Conservation (phyloP, 2,888 invertebrate genomes). For the Caenorhabditis imperialis region DNA sequence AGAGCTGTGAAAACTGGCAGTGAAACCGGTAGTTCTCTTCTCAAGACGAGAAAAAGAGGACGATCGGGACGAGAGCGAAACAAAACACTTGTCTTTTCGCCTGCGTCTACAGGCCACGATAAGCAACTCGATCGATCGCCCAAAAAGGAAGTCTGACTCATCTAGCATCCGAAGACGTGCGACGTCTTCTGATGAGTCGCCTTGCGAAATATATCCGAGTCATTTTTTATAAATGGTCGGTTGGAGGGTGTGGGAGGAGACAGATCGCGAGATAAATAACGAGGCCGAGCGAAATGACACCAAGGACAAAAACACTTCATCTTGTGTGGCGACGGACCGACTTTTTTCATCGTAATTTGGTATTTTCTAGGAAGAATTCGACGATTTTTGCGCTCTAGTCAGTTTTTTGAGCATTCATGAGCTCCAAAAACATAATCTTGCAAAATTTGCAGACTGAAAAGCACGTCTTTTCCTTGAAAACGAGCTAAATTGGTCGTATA, state of each 20-base stretch:
- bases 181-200: constrained; percentile 9
- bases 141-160: constrained; percentile 2
- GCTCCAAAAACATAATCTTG: no score
- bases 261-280: constrained; percentile 53
- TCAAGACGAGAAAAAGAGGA: constrained; percentile 3
- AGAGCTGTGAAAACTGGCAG: no score
- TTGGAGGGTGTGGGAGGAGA: constrained; percentile 32
- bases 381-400: no score
- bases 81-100: constrained; percentile 48
- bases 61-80: constrained; percentile 8
- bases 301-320: constrained; percentile 48
- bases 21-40: constrained; percentile 42
- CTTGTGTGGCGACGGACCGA: constrained; percentile 23
- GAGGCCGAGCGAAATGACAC: constrained; percentile 6
- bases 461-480: constrained; percentile 4
- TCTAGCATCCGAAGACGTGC: constrained; percentile 30
- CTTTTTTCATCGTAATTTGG: no score
- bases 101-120: no score
- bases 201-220: no score
- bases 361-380: no score
- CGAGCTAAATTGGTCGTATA: neutral
- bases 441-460: no score
- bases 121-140: constrained; percentile 27
- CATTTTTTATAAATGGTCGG: constrained; percentile 37
- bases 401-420: no score